Conservation (phyloP, 2,888 invertebrate species). For the Crossocerus cetratus region DNA sequence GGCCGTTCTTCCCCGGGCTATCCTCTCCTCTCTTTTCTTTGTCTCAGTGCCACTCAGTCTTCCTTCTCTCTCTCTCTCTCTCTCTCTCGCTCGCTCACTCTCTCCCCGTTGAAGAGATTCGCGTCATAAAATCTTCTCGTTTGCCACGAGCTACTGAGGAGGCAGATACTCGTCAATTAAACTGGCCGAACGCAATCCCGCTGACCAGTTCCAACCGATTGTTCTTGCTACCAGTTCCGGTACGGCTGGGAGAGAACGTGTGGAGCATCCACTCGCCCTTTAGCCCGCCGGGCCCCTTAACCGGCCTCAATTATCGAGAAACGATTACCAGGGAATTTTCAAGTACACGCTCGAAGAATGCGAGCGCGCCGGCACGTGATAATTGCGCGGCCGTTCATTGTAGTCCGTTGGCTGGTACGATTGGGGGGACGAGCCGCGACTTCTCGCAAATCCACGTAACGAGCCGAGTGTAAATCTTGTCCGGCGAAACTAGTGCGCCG, state of each 20-base stretch:
- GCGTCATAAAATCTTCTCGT: constrained; percentile 49
- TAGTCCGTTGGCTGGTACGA: background rate
- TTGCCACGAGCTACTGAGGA: constrained; percentile 23
- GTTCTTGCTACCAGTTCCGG: constrained; percentile 26
- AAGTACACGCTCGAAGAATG: constrained; percentile 1
- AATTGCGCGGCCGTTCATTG: too few species aligned
- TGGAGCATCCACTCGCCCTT: constrained; percentile 15
- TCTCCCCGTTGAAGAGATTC: background rate
- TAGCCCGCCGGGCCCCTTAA: constrained; percentile 5
- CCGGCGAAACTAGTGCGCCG: too few species aligned
- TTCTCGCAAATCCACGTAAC: too few species aligned
- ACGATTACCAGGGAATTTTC: constrained; percentile 41
- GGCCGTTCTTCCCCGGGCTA: constrained; percentile 42
- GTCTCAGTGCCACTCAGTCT: too few species aligned
- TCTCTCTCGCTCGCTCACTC: too few species aligned
- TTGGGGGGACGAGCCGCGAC: background rate
- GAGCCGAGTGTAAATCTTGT: too few species aligned
- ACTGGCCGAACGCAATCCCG: constrained; percentile 28
- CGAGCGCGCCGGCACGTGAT: background rate
- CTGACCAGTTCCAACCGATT: background rate
- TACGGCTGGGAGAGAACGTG: constrained; percentile 23
- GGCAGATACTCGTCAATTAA: constrained; percentile 41
- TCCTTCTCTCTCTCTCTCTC: too few species aligned
- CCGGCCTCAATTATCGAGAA: constrained; percentile 39
- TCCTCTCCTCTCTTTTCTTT: constrained; percentile 17